Evolutionary conservation across 2,797 vertebrate species (phyloP).

Genomic region (Micromesistius poutassou): DNA sequence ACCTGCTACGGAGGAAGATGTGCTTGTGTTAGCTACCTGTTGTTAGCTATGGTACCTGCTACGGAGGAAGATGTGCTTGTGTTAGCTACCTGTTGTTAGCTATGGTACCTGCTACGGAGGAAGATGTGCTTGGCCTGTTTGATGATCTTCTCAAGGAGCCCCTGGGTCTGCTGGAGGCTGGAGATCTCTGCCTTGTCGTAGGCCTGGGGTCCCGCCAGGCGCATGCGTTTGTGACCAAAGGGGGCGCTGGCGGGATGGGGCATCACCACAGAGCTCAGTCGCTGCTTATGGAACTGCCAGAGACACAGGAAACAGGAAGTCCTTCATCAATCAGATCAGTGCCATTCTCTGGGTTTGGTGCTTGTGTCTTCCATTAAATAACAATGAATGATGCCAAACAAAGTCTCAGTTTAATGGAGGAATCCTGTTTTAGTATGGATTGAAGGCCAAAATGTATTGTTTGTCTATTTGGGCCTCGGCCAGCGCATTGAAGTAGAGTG

Average conservation of each 20-base stretch:
- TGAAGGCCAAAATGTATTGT: background rate
- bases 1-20: slow-evolving; percentile 95
- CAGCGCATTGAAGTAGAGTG: background rate
- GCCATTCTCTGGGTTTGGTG: background rate
- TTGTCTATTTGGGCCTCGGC: background rate
- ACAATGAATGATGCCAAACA: background rate
- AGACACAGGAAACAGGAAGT: background rate
- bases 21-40: slow-evolving; percentile 71
- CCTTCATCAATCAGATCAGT: background rate
- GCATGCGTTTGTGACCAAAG: slow-evolving; percentile 91
- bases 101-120: slow-evolving; percentile 84
- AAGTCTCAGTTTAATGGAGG: background rate
- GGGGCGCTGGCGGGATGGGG: slow-evolving; percentile 92
- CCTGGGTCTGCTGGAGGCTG: slow-evolving; percentile 85
- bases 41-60: slow-evolving; percentile 75
- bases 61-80: slow-evolving; percentile 95
- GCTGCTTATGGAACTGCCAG: slow-evolving; percentile 94
- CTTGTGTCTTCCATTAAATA: background rate
- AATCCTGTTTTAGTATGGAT: background rate
- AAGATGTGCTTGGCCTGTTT: slow-evolving; percentile 99
- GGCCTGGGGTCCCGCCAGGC: slow-evolving; percentile 89
- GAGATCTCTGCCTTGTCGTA: slow-evolving; percentile 90
- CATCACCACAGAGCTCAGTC: slow-evolving; percentile 89
- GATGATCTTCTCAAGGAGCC: slow-evolving; percentile 97
- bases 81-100: background rate